These are phyloP conservation scores for Anthopleura sola DNA, from an alignment of 64 coral and sea anemone genomes.

Conservation along the genomic window DNA sequence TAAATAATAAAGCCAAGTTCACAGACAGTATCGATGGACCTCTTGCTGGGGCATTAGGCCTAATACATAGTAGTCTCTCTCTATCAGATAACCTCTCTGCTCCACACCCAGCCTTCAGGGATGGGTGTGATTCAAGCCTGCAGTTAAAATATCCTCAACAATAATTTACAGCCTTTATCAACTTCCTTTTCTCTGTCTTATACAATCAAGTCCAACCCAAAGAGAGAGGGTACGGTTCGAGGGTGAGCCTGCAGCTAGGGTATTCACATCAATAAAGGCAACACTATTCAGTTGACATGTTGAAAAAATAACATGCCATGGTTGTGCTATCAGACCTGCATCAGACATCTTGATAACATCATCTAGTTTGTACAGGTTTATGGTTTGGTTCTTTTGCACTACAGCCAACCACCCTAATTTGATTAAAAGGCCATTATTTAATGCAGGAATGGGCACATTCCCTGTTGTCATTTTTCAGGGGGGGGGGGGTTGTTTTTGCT, in stretches of 20 bases:
- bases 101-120: too few relatives aligned
- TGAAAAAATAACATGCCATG: conserved; percentile 77
- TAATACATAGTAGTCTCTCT: too few relatives aligned
- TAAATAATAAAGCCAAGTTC: too few relatives aligned
- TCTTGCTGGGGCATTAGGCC: too few relatives aligned
- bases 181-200: conserved; percentile 13
- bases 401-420: conserved; percentile 66
- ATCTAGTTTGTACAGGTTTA: conserved; percentile 78
- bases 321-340: conserved; percentile 67
- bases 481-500: too few relatives aligned
- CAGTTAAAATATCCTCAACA: too few relatives aligned
- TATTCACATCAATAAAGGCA: conserved; percentile 72
- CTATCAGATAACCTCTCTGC: too few relatives aligned
- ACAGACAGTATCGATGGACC: too few relatives aligned
- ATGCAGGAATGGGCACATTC: neutral
- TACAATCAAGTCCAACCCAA: conserved; percentile 70
- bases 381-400: conserved; percentile 72
- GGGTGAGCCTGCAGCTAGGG: conserved; percentile 61
- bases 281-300: conserved; percentile 40
- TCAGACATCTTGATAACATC: conserved; percentile 57
- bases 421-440: neutral
- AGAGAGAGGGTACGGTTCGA: conserved; percentile 65
- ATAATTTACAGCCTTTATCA: too few relatives aligned
- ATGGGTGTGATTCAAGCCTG: too few relatives aligned
- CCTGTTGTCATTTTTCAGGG: neutral